Percentiles rank a stretch among this genome's conserved stretches.
These are phyloP conservation scores for Lycopodina hypogea DNA, from an alignment of 37 sponge, comb jelly and placozoan species.

Conservation along the genomic window DNA sequence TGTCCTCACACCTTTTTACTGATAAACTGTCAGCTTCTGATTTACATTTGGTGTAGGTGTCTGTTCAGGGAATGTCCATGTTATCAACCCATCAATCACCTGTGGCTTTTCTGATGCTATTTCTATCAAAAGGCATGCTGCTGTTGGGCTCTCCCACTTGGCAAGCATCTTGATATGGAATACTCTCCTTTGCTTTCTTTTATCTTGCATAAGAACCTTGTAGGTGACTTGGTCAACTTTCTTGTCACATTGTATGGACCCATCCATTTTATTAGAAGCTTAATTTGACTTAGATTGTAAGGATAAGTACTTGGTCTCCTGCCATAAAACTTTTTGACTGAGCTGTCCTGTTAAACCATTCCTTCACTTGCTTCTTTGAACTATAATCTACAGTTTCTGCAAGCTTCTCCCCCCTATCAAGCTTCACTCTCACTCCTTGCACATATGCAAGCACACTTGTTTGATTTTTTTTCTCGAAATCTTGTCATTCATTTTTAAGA, in stretches of 20 bases:
- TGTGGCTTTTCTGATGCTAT: too few relatives aligned
- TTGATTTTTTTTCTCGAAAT: background rate
- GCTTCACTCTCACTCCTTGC: conserved; percentile 7
- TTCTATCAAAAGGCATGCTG: too few relatives aligned
- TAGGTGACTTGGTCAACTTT: conserved; percentile 15
- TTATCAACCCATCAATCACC: too few relatives aligned
- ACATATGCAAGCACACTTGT: conserved; percentile 35
- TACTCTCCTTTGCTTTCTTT: conserved; percentile 20
- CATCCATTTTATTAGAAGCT: too few relatives aligned
- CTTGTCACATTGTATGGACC: background rate
- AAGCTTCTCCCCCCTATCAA: conserved; percentile 17
- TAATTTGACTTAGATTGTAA: too few relatives aligned
- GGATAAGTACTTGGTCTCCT: too few relatives aligned
- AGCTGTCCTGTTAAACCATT: conserved; percentile 17
- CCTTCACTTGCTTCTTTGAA: conserved; percentile 27
- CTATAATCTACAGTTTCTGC: conserved; percentile 11
- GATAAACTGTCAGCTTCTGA: background rate
- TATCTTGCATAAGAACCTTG: conserved; percentile 34
- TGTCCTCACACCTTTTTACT: too few relatives aligned
- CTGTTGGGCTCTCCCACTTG: conserved; percentile 5
- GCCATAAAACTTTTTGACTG: too few relatives aligned
- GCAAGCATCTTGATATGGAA: conserved; percentile 49
- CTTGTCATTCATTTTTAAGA: conserved; percentile 32
- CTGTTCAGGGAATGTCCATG: too few relatives aligned
- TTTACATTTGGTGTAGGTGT: background rate